Conservation (phyloP, 2,797 vertebrate genomes). For the Darevskia nairensis region DNA sequence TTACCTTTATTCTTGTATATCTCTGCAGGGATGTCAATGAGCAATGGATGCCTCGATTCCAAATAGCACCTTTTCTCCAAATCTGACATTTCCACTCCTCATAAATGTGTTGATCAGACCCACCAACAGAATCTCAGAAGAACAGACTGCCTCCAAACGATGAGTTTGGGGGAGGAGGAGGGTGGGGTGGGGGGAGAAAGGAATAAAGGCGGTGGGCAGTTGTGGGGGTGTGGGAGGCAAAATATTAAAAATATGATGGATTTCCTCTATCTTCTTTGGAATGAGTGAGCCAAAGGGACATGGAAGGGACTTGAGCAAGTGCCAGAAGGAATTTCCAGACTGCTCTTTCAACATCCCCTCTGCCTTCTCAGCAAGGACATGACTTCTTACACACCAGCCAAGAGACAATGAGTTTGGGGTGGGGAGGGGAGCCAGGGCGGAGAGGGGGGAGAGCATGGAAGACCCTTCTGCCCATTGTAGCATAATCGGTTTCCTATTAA, state of each 20-base stretch:
- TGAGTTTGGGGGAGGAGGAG: not conserved
- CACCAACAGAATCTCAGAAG: not conserved
- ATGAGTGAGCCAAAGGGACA: slow-evolving; percentile 76
- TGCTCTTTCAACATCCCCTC: slow-evolving; percentile 33
- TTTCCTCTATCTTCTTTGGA: slow-evolving; percentile 65
- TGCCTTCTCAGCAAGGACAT: slow-evolving; percentile 49
- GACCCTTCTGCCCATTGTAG: fast-evolving
- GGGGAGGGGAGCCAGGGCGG: not conserved
- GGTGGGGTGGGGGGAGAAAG: not conserved
- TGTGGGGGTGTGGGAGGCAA: not conserved
- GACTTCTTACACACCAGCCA: not conserved
- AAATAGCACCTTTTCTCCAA: not conserved
- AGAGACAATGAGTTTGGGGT: not conserved
- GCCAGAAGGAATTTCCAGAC: slow-evolving; percentile 54
- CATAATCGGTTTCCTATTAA: slow-evolving; percentile 64
- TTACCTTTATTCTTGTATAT: not conserved
- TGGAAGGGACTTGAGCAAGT: slow-evolving; percentile 51
- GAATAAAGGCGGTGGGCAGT: not conserved
- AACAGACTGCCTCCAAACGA: not conserved
- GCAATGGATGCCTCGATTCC: not conserved
- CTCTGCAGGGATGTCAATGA: not conserved
- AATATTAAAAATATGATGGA: slow-evolving; percentile 42
- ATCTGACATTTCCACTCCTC: not conserved
- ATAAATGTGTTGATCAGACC: not conserved
- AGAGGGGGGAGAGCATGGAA: not conserved